Evolutionary conservation across 2,888 invertebrate genomes (phyloP), one percentile per base, ranked within the genome.

Genomic region (Volucella zonaria): DNA sequence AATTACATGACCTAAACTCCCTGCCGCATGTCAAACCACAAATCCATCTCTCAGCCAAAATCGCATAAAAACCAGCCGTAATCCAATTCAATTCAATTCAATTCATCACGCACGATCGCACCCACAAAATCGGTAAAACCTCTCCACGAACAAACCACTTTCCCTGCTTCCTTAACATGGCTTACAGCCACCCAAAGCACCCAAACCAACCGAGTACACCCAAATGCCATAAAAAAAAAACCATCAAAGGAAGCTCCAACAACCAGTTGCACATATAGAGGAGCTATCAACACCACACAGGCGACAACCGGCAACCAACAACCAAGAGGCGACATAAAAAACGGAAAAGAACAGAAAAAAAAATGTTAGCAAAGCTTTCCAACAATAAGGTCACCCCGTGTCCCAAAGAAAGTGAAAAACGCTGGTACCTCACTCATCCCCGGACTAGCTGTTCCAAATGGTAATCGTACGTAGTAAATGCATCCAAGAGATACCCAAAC

Each of bases 361-460:
- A 31, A 31, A 3, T 3, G 31, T 31, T n/a, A 40, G 18, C 52
- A 66, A 18, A 47, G 47, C 11, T 14, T 18, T 31, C n/a, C 40
- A 59, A 42, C 80, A 87, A 82, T 87, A 89, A 88, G 89, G 89
- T 89, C 89, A 88, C 87, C 88, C 88, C 87, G 89, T 89, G 89
- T 89, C 89, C 87, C 87, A 89, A 89, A 89, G 89, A 89, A 89
- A 89, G 89, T 89, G 89, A 89, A 89, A 89, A 89, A 67, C 51
- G 18, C n/a, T 70, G 43, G 42, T 67, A 52, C 51, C 45, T n/a
- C 40, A 23, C 52, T 51, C 67, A 64, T 67, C 62, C 47, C 62
- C 43, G 47, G 52, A 23, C 59, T 10, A 31, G 11, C 11, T 49
- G 49, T 42, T 14, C 12, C n/a, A 0, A 31, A 43, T 40, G 15